Conservation (phyloP, 35 echinoderm and acorn worm species). For the Nesometra sesokonis region DNA sequence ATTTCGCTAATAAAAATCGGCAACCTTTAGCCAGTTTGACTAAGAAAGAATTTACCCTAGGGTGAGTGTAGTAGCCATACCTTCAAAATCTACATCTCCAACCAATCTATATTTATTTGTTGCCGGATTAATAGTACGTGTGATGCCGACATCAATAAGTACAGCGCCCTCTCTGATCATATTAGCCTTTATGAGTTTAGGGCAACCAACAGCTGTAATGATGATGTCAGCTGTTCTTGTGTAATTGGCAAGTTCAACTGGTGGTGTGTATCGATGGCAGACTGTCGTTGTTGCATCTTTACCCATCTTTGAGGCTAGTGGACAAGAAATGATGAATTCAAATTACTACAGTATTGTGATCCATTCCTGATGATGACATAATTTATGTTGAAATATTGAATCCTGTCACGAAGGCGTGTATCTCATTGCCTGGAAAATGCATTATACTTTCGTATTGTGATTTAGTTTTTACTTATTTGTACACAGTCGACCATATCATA, state of each 20-base stretch:
- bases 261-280: constrained; percentile 73
- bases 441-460: too few relatives aligned
- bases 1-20: too few relatives aligned
- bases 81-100: constrained; percentile 80
- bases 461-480: too few relatives aligned
- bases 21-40: too few relatives aligned
- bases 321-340: too few relatives aligned
- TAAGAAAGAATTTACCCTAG: too few relatives aligned
- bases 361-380: too few relatives aligned
- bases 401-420: too few relatives aligned
- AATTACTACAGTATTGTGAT: too few relatives aligned
- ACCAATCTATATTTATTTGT: constrained; percentile 34
- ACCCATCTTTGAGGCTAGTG: constrained; percentile 42
- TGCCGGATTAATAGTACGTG: constrained; percentile 34
- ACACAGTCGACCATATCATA: too few relatives aligned
- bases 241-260: constrained; percentile 41
- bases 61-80: constrained; percentile 10
- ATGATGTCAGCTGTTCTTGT: constrained; percentile 71
- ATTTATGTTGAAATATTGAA: too few relatives aligned
- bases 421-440: too few relatives aligned
- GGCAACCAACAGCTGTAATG: constrained; percentile 50
- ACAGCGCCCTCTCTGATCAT: constrained; percentile 79
- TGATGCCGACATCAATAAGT: constrained; percentile 82
- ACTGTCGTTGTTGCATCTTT: constrained; percentile 56
- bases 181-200: constrained; percentile 50